Percentiles rank a stretch among this genome's conserved stretches.
These are phyloP conservation scores for Panzeria rudis DNA, from an alignment of 2,888 invertebrate genomes.

Conservation along the genomic window DNA sequence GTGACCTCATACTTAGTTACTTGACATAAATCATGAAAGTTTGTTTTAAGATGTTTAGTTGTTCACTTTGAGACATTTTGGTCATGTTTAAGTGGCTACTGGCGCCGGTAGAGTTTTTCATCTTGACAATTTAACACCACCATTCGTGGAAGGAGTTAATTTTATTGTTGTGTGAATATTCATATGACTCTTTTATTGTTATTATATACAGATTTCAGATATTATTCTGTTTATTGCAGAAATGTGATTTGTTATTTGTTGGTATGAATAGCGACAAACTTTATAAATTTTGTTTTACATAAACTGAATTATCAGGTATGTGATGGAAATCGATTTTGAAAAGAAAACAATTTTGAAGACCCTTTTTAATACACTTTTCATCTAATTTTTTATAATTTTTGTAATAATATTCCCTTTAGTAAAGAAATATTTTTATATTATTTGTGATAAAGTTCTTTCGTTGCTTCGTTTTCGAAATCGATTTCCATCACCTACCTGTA, in stretches of 20 bases:
- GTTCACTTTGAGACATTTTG: constrained; percentile 63
- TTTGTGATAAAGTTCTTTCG: too few species aligned
- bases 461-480: too few species aligned
- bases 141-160: constrained; percentile 51
- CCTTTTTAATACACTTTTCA: too few species aligned
- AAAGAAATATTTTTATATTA: too few species aligned
- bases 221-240: not conserved
- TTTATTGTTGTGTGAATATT: constrained; percentile 21
- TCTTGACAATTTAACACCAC: constrained; percentile 28
- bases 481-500: too few species aligned
- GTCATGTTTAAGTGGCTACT: constrained; percentile 74
- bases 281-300: too few species aligned
- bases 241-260: not conserved
- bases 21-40: constrained; percentile 67
- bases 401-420: too few species aligned
- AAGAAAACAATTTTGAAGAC: too few species aligned
- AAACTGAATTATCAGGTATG: too few species aligned
- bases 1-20: constrained; percentile 71
- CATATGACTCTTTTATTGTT: not conserved
- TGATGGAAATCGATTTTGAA: too few species aligned
- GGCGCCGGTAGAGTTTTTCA: constrained; percentile 69
- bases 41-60: constrained; percentile 42
- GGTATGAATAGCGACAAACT: too few species aligned
- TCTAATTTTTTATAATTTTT: too few species aligned
- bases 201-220: constrained; percentile 5